These are phyloP conservation scores for Dioctria rufipes DNA, from an alignment of 2,888 invertebrate genomes.

Conservation along the genomic window DNA sequence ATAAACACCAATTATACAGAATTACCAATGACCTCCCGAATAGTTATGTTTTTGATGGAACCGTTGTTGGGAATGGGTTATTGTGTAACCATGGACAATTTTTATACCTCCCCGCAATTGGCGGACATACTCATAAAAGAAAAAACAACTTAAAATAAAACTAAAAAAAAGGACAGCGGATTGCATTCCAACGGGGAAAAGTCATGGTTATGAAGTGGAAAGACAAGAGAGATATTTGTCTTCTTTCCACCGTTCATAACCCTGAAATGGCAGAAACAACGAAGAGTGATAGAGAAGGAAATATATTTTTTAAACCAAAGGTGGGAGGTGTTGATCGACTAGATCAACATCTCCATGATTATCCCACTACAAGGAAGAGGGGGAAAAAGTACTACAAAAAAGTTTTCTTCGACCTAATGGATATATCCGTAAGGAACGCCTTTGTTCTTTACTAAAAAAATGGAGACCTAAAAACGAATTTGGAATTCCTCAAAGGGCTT, in stretches of 20 bases:
- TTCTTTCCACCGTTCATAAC: neutral
- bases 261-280: neutral
- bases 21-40: neutral
- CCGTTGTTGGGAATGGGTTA: conserved; percentile 3
- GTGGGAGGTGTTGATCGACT: neutral
- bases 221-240: too few species aligned
- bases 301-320: neutral
- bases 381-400: conserved; percentile 1
- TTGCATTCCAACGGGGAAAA: neutral
- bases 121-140: neutral
- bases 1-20: neutral
- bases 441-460: conserved; percentile 2
- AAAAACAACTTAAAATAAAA: neutral
- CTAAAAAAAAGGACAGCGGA: neutral
- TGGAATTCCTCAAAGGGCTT: neutral
- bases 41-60: too few species aligned
- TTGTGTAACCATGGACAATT: conserved; percentile 6
- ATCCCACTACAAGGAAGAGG: neutral
- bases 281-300: neutral
- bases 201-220: conserved; percentile 7
- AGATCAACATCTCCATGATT: neutral
- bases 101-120: neutral
- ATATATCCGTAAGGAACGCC: neutral
- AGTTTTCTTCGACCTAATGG: neutral
- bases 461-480: neutral